These are phyloP conservation scores for Lasiurus cinereus DNA, from an alignment of 2,113 vertebrate species.

Conservation along the genomic window DNA sequence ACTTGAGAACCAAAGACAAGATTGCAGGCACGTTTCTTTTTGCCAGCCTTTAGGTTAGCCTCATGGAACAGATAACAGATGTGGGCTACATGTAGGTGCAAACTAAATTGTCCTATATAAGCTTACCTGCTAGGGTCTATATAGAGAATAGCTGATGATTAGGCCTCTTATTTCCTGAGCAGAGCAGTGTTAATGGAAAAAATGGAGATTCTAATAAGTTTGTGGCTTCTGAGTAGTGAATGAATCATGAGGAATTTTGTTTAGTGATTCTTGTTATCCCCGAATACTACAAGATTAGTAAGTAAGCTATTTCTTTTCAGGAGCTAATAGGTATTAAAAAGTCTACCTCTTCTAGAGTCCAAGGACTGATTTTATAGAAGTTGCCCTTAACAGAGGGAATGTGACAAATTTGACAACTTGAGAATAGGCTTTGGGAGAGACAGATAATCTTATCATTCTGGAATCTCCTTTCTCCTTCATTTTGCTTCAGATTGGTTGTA, in stretches of 20 bases:
- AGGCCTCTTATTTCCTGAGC: not conserved
- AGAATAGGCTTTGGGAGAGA: not conserved
- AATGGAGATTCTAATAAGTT: not conserved
- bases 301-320: not conserved
- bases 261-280: not conserved
- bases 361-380: slow-evolving; percentile 8
- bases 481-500: not conserved
- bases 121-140: not conserved
- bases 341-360: not conserved
- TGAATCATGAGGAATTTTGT: slow-evolving; percentile 12
- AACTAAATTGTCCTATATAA: not conserved
- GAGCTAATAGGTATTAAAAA: not conserved
- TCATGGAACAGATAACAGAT: not conserved
- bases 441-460: not conserved
- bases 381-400: not conserved
- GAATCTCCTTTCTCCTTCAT: not conserved
- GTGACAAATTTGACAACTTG: not conserved
- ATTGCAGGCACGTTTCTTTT: not conserved
- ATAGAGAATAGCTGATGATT: not conserved
- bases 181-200: not conserved
- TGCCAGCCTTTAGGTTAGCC: not conserved
- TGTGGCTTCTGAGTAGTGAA: not conserved
- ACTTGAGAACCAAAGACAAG: slow-evolving; percentile 28
- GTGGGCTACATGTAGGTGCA: not conserved
- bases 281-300: not conserved